A percentile compares a stretch with the other conserved stretches of the same genome.
These are phyloP conservation scores for Alviniconcha marisindica DNA, from an alignment of 1,140 invertebrate species.

Conservation along the genomic window DNA sequence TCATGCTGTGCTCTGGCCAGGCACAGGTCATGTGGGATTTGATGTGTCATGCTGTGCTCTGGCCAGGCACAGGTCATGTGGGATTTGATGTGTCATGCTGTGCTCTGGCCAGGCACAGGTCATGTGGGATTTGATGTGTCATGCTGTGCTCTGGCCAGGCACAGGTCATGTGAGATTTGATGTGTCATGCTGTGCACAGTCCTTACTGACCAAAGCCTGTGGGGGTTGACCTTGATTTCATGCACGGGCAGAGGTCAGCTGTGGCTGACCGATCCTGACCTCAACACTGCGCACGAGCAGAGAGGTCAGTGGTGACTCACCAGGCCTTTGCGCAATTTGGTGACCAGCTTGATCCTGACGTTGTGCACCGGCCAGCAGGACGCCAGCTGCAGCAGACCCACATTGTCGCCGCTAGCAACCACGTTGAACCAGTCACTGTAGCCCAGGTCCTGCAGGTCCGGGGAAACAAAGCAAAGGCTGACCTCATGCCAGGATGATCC, in stretches of 20 bases:
- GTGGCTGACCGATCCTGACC: not conserved
- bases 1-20: too few species aligned
- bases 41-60: too few species aligned
- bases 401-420: not conserved
- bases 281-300: not conserved
- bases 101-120: too few species aligned
- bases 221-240: not conserved
- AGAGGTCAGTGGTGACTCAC: not conserved
- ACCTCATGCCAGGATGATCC: too few species aligned
- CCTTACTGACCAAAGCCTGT: too few species aligned
- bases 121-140: not conserved
- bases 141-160: not conserved
- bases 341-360: not conserved
- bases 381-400: not conserved
- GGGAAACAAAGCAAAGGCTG: too few species aligned
- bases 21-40: too few species aligned
- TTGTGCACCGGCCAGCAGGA: not conserved
- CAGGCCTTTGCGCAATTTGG: not conserved
- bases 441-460: not conserved
- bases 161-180: too few species aligned
- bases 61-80: too few species aligned
- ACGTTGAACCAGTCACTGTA: slow-evolving; percentile 15
- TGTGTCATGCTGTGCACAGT: too few species aligned
- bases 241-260: not conserved
- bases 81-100: too few species aligned